These are phyloP conservation scores for Plecturocebus donacophilus DNA, from an alignment of 2,113 vertebrate genomes.

Conservation along the genomic window DNA sequence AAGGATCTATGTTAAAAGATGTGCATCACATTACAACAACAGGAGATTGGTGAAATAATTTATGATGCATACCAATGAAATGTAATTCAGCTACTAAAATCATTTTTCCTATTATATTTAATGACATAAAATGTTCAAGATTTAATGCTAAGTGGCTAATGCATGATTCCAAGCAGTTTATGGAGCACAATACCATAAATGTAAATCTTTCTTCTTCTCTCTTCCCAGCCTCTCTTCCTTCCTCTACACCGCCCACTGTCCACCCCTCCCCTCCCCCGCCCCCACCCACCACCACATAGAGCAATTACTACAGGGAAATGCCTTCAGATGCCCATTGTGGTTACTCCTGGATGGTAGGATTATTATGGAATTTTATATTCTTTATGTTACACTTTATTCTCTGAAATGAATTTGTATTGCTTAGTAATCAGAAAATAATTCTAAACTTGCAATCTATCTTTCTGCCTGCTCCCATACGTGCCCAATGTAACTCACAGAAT, in stretches of 20 bases:
- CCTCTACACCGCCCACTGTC: too few species aligned
- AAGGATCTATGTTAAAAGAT: not conserved
- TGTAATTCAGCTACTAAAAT: not conserved
- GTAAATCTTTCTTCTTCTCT: not conserved
- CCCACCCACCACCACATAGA: rapidly evolving
- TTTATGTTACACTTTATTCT: not conserved
- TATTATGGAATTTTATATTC: not conserved
- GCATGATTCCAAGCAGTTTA: not conserved
- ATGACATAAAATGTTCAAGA: conserved; percentile 28
- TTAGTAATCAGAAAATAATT: not conserved
- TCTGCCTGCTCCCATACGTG: not conserved
- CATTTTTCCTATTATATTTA: conserved; percentile 7
- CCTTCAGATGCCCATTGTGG: not conserved
- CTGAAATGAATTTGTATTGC: not conserved
- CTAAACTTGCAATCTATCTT: not conserved
- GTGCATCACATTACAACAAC: not conserved
- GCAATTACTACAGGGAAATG: not conserved
- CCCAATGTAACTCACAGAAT: not conserved
- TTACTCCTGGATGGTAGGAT: not conserved
- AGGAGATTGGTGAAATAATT: not conserved
- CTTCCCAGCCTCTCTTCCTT: not conserved
- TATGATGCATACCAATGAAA: not conserved
- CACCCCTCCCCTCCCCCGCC: too few species aligned
- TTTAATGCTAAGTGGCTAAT: conserved; percentile 1
- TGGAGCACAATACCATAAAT: not conserved